Base-by-base conservation (phyloP, 2,888 invertebrate species). In the Leptopilina syphax region DNA sequence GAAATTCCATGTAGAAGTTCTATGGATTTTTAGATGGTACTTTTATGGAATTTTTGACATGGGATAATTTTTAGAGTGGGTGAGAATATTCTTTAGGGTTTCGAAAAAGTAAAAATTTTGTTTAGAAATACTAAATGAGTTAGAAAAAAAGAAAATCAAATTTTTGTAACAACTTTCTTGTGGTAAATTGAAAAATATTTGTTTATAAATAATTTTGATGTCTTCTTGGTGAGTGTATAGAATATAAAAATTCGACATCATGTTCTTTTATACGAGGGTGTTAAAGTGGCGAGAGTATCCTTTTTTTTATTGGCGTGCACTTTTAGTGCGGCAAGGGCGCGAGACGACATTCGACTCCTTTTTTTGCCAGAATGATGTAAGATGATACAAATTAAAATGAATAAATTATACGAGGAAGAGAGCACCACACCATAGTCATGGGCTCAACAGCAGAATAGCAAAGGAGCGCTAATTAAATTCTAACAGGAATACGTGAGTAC, bases 381-480 rank as follows among this genome's bases (percentile, higher is more conserved):
- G 80, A 78, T 80, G 81, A 84, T 82, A 84, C 79, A 78, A 78
- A 80, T 83, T 81, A 80, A 81, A 81, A 81, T 82, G 80, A 82
- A 82, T 83, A 79, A 77, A 79, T 80, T 82, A 81, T 66, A 80
- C 80, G 78, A 50, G 50, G 50, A 50, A 80, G 81, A 79, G 65
- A 47, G 47, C 41, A 78, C 76, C 44, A 67, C 41, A 67, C 41
- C 18, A 18, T 44, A 41, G 44, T n/a, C 44, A 68, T 68, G 68
- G 47, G 10, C 68, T 68, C 68, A 68, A 41, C 65, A 65, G 65
- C 12, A 65, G 41, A 65, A 79, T 77, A 68, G 83, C 80, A 82
- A 85, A 83, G 83, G 82, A 77, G 79, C 77, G 82, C 85, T 87
- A 88, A 88, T 87, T 86, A 85, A 86, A 85, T 85, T 86, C 83